Percentiles rank a stretch among this genome's conserved stretches.
phyloP scores from a whole-genome alignment of 2,888 invertebrate species.

The Zaprionus obscuricornis region DNA sequence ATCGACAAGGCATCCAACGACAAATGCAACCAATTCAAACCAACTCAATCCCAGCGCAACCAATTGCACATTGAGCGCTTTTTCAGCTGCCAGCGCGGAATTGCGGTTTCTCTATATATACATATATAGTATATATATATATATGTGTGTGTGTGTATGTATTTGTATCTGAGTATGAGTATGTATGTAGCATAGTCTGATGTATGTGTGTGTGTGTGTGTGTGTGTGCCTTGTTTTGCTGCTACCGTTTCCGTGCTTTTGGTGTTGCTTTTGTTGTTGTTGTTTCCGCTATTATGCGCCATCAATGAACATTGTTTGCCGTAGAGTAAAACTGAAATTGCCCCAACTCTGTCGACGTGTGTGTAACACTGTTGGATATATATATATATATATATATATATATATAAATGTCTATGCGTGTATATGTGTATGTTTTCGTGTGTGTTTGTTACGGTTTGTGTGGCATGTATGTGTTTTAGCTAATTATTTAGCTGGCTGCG shows the following conservation, averaged over 20 bases:
- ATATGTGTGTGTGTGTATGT: background rate
- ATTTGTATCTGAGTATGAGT: too few relatives aligned
- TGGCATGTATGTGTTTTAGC: constrained; percentile 14
- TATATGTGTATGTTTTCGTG: background rate
- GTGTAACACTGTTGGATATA: background rate
- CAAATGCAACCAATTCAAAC: constrained; percentile 41
- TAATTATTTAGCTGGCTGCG: constrained; percentile 41
- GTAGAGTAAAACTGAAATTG: constrained; percentile 34
- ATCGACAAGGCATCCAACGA: constrained; percentile 27
- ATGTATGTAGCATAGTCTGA: background rate
- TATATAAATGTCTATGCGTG: background rate
- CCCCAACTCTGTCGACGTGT: constrained; percentile 12
- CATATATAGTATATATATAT: background rate
- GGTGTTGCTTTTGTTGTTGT: constrained; percentile 23
- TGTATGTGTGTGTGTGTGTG: background rate
- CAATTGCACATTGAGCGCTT: constrained; percentile 45
- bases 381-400: too few relatives aligned
- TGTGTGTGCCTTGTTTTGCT: constrained; percentile 21
- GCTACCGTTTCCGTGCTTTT: constrained; percentile 7
- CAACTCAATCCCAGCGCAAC: constrained; percentile 29
- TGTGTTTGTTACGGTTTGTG: background rate
- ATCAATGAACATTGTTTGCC: constrained; percentile 64
- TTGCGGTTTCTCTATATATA: constrained; percentile 24
- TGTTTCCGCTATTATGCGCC: constrained; percentile 55
- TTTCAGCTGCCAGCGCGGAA: constrained; percentile 37